phyloP scores from a whole-genome alignment of 2,888 invertebrate genomes.

The Agrotis segetum region DNA sequence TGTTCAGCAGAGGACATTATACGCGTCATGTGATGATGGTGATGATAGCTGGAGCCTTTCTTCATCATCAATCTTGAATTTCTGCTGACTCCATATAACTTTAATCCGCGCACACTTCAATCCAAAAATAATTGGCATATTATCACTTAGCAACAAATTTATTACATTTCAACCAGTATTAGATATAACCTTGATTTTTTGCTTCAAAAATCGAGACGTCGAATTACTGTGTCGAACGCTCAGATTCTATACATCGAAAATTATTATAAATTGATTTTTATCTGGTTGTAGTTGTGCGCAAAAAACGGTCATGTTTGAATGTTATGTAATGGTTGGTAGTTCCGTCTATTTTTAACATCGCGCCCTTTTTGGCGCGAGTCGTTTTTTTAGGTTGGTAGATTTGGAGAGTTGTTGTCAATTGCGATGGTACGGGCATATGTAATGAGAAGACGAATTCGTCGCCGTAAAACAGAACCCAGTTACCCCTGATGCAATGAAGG shows the following conservation, averaged over 20 bases:
- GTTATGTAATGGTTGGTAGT: constrained; percentile 49
- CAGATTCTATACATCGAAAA: constrained; percentile 60
- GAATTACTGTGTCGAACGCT: constrained; percentile 64
- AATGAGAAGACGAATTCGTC: too few relatives aligned
- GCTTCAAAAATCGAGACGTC: constrained; percentile 47
- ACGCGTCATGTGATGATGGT: too few relatives aligned
- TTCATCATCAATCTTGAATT: not conserved
- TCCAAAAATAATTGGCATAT: constrained; percentile 46
- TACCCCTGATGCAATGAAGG: too few relatives aligned
- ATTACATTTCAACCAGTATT: constrained; percentile 63
- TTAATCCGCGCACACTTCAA: constrained; percentile 30
- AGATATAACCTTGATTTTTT: constrained; percentile 63
- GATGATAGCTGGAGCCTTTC: too few relatives aligned
- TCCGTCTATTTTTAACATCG: constrained; percentile 40
- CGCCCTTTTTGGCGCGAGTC: constrained; percentile 34
- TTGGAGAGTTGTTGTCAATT: not conserved
- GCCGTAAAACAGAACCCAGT: too few relatives aligned
- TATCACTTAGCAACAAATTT: constrained; percentile 66
- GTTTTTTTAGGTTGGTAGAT: constrained; percentile 12
- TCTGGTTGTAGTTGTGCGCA: constrained; percentile 37
- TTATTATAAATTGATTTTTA: constrained; percentile 71
- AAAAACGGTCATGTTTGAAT: constrained; percentile 46
- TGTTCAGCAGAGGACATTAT: too few relatives aligned
- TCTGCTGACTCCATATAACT: constrained; percentile 8
- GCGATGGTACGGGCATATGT: too few relatives aligned